These are phyloP conservation scores for Planiliza haematocheilus DNA, from an alignment of 2,113 vertebrate genomes.

Conservation along the genomic window DNA sequence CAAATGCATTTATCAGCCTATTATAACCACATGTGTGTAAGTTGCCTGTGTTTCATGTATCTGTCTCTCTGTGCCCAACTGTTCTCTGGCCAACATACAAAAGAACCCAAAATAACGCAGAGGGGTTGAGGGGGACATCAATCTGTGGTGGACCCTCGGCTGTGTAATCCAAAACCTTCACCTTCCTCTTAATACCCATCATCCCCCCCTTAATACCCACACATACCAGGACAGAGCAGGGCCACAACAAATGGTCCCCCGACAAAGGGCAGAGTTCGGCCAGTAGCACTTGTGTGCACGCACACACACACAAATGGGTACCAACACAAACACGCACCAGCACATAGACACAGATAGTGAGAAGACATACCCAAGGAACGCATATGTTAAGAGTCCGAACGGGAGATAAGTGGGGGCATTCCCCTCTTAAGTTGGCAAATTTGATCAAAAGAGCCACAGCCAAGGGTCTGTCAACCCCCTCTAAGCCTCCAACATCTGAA, in stretches of 20 bases:
- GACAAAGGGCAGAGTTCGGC: slow-evolving; percentile 84
- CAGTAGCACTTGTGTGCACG: slow-evolving; percentile 58
- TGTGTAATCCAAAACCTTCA: slow-evolving; percentile 84
- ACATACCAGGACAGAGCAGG: slow-evolving; percentile 81
- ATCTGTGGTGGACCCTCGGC: slow-evolving; percentile 76
- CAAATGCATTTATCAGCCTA: slow-evolving; percentile 58
- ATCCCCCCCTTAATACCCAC: slow-evolving; percentile 76
- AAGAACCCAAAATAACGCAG: slow-evolving; percentile 83
- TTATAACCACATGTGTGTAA: slow-evolving; percentile 49
- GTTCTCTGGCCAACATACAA: slow-evolving; percentile 82
- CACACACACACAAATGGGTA: not conserved
- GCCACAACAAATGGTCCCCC: slow-evolving; percentile 85
- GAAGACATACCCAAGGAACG: slow-evolving; percentile 35
- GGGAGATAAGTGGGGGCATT: slow-evolving; percentile 53
- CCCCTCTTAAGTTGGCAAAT: slow-evolving; percentile 70
- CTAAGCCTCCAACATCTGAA: slow-evolving; percentile 51
- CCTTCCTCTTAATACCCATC: slow-evolving; percentile 81
- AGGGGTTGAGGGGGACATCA: slow-evolving; percentile 81
- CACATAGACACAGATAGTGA: not conserved
- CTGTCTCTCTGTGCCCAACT: slow-evolving; percentile 62
- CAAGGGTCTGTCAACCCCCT: slow-evolving; percentile 65
- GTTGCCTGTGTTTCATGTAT: slow-evolving; percentile 38
- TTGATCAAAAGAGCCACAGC: slow-evolving; percentile 64
- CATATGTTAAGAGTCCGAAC: not conserved
- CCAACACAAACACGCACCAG: not conserved